Evolutionary conservation across 2,888 invertebrate species (phyloP).

Genomic region (Platypus cylindrus): DNA sequence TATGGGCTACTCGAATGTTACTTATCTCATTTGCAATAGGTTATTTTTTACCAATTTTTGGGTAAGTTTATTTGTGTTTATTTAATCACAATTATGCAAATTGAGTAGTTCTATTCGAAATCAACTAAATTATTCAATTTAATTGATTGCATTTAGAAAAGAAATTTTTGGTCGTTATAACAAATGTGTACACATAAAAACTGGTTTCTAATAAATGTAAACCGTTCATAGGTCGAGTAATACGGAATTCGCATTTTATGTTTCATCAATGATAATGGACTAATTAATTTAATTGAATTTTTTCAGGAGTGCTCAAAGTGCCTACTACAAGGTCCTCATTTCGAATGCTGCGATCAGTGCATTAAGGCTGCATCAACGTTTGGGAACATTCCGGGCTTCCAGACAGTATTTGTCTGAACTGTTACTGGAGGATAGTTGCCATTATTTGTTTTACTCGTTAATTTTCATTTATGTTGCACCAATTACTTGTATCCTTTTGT

Average conservation of each 20-base stretch:
- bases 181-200: no score
- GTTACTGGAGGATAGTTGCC: conserved; percentile 85
- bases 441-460: conserved; percentile 89
- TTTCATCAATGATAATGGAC: no score
- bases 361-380: conserved; percentile 83
- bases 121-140: no score
- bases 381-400: conserved; percentile 72
- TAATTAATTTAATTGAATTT: no score
- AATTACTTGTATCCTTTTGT: conserved; percentile 72
- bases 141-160: no score
- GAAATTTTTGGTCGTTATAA: no score
- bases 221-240: no score
- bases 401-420: conserved; percentile 71
- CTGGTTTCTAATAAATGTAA: no score
- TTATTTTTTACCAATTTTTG: conserved; percentile 79
- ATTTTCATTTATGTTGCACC: conserved; percentile 88
- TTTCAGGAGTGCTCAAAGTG: conserved; percentile 60
- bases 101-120: no score
- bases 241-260: no score
- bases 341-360: conserved; percentile 93
- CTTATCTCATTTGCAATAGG: conserved; percentile 72
- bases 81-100: no score
- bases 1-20: conserved; percentile 77
- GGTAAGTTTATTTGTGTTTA: conserved; percentile 45
- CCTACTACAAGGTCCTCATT: conserved; percentile 83